Base-by-base conservation (phyloP, 2,888 invertebrate genomes). In the Anthophora plumipes region DNA sequence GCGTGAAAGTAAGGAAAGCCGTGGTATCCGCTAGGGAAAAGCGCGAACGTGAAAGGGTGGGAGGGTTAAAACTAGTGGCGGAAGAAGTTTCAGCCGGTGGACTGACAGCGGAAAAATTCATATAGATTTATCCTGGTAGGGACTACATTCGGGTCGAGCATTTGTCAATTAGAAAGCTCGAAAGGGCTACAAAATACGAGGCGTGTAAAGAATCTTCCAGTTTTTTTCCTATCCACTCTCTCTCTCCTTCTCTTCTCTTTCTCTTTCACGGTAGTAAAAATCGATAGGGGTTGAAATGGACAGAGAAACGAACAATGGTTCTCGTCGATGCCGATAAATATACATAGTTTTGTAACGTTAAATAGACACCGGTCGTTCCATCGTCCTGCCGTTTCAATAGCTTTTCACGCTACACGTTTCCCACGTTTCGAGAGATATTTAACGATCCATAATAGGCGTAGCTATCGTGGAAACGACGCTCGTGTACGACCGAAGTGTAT, bases 101-200 rank as follows among this genome's bases (percentile, higher is more conserved):
- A 52, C 81, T 57, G 81, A 80, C 76, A 76, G 71, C 39, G 57
- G 71, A 80, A 71, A 82, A 80, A 82, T 76, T 82, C 81, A 68
- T 82, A 82, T 61, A 79, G 63, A 75, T 74, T 80, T 82, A 59
- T 71, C 81, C 64, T 64, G 68, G 63, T 67, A 59, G 79, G 63
- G 43, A 50, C 25, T 68, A 55, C 71, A 57, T 54, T 43, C 54
- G 22, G 25, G n/a, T n/a, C 25, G 52, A 17, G 60, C 80, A 75
- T 82, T 80, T 80, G 75, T 82, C 81, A 82, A 82, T 82, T 82
- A 80, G 76, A 68, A 52, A 60, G 66, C 70, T 57, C 54, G 68
- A 68, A 74, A 66, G 57, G 69, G 68, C 39, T 61, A 59, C 67
- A 52, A 71, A 76, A 67, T 46, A 70, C 67, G 59, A 52, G 46